Base-by-base conservation (phyloP, 2,113 vertebrate species). In the Urocolius indicus region DNA sequence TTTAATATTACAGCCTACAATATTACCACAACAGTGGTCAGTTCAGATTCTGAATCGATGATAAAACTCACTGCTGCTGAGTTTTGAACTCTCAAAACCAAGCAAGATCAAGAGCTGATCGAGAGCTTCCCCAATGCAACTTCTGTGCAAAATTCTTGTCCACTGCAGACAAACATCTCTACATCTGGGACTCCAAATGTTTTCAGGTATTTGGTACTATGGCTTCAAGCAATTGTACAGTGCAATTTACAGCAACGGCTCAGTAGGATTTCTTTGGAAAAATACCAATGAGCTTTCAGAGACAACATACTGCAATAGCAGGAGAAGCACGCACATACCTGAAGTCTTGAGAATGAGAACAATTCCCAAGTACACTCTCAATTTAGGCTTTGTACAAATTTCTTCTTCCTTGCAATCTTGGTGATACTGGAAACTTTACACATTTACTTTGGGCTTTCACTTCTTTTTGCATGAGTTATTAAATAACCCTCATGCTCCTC, bases 401-500 rank as follows among this genome's bases (percentile, higher is more conserved):
- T n/a, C 67, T 82, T 41, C 61, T 59, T 87, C 55, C 58, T 21
- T 79, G 55, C 21, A 76, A 36, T 76, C 67, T 2, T 57, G 51
- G 84, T 0, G 3, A 62, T 27, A 66, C 3, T 48, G 74, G 93
- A 94, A 93, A 62, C 46, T 45, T 94, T 95, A 67, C 58, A 54
- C 15, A 4, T 59, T 77, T 34, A 30, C 91, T 93, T 8, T 9
- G 72, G 86, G 93, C 65, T 94, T 91, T 77, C 55, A 38, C 55
- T 89, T 65, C 62, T 81, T 27, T 59, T 41, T 41, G 58, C 0
- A 1, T 66, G 84, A 80, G 58, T 51, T 85, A 69, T 41, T 58
- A 13, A 95, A 85, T 48, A 90, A 93, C 38, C 89, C 29, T 51
- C 82, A 34, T 92, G 82, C 84, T 92, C 93, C 87, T 95, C 91